These are phyloP conservation scores for Drosophila cardini DNA, from an alignment of 1,140 invertebrate genomes.

Conservation along the genomic window DNA sequence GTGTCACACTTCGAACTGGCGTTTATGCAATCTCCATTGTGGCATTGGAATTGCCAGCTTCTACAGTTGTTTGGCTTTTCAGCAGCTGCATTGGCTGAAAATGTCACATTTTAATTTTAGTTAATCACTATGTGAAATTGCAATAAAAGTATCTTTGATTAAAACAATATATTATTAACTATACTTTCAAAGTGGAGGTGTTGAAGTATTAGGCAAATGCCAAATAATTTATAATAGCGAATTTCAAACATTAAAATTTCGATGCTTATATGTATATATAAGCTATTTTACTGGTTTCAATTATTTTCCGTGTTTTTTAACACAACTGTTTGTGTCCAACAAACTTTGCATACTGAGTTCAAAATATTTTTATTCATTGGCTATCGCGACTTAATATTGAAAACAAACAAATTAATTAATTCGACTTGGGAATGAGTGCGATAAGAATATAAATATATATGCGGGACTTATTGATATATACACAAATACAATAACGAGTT, in stretches of 20 bases:
- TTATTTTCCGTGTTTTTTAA: not conserved
- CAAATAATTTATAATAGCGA: not conserved
- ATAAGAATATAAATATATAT: not conserved
- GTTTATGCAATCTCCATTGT: slow-evolving; percentile 18
- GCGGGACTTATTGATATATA: not conserved
- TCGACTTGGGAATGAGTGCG: not conserved
- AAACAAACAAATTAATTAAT: not conserved
- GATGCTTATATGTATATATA: no score
- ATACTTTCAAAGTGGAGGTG: slow-evolving; percentile 12
- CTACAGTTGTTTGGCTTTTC: not conserved
- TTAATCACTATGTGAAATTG: not conserved
- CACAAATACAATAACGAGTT: not conserved
- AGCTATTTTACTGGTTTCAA: not conserved
- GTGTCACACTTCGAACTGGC: slow-evolving; percentile 70
- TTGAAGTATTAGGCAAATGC: not conserved
- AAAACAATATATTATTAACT: not conserved
- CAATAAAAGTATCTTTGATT: not conserved
- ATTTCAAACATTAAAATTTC: slow-evolving; percentile 5
- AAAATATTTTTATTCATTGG: not conserved
- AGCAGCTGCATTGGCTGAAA: not conserved
- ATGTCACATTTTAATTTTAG: not conserved
- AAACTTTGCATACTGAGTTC: not conserved
- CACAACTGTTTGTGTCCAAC: slow-evolving; percentile 7
- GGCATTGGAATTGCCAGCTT: slow-evolving; percentile 10
- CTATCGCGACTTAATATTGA: not conserved